Percentiles rank a stretch among this genome's conserved stretches.
Conservation (phyloP, 1,140 invertebrate genomes). For the Drosophila nikananu region DNA sequence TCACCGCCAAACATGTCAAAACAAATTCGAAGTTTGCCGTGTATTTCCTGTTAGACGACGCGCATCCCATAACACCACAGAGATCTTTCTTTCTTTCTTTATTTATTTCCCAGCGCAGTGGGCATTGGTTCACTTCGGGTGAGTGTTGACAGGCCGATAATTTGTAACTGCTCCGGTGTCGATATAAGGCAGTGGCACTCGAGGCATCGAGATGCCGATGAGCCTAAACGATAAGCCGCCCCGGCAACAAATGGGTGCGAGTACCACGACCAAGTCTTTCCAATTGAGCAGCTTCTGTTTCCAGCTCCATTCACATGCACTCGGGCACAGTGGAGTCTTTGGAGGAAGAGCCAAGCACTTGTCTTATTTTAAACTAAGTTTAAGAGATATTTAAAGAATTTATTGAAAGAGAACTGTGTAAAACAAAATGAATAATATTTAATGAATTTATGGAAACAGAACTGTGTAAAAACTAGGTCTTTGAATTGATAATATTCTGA, state of each 20-base stretch:
- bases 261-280: conserved; percentile 23
- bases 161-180: conserved; percentile 55
- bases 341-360: not conserved
- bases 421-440: too few relatives aligned
- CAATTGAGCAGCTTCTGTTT: conserved; percentile 37
- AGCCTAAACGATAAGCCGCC: conserved; percentile 78
- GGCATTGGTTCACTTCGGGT: conserved; percentile 4
- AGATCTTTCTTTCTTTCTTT: conserved; percentile 15
- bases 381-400: not conserved
- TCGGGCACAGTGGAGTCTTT: conserved; percentile 39
- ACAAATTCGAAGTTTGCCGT: conserved; percentile 74
- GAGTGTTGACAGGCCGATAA: conserved; percentile 64
- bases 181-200: conserved; percentile 70
- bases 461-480: not conserved
- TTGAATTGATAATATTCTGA: not conserved
- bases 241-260: conserved; percentile 58
- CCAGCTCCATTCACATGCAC: conserved; percentile 48
- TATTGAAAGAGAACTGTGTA: not conserved
- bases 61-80: conserved; percentile 50
- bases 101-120: not conserved
- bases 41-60: conserved; percentile 76
- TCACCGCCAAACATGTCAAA: conserved; percentile 83
- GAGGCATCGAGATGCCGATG: conserved; percentile 74
- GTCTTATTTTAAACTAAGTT: not conserved
- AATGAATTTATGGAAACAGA: too few relatives aligned